These are phyloP conservation scores for Sebastes melanostomus DNA, from an alignment of 2,797 vertebrate species.

Conservation along the genomic window DNA sequence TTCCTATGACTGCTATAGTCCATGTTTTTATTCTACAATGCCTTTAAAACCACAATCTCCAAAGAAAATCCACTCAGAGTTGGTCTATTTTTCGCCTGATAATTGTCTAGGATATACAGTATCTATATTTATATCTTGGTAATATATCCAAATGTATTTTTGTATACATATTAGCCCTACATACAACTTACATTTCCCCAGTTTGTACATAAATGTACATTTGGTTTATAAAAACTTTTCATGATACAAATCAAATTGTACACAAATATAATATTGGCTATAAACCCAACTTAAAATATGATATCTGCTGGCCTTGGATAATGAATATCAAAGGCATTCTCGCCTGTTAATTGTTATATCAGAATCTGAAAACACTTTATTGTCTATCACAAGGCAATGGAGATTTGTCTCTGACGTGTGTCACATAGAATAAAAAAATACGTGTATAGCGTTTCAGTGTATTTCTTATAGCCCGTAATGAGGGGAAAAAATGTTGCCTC, in stretches of 20 bases:
- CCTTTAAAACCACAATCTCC: neutral
- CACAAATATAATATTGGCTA: no score
- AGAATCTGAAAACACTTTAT: neutral
- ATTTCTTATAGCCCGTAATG: neutral
- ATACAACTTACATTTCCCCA: no score
- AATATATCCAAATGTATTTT: no score
- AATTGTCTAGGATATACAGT: neutral
- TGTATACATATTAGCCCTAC: no score
- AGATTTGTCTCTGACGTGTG: neutral
- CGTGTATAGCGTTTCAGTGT: neutral
- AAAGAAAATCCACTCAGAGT: neutral
- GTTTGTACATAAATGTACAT: no score
- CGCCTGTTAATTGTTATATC: neutral
- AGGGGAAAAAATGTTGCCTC: neutral
- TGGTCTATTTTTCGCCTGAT: neutral
- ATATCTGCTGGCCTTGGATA: no score
- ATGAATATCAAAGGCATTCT: neutral
- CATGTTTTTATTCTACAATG: neutral
- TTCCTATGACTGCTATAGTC: neutral
- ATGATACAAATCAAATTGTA: no score
- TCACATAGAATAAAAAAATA: neutral
- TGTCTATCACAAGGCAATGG: neutral
- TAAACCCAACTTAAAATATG: no score
- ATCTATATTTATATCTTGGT: no score
- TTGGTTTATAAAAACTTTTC: no score